A percentile compares a stretch with the other conserved stretches of the same genome.
These are phyloP conservation scores for Stramonita haemastoma DNA, from an alignment of 2,888 invertebrate species.

Conservation along the genomic window DNA sequence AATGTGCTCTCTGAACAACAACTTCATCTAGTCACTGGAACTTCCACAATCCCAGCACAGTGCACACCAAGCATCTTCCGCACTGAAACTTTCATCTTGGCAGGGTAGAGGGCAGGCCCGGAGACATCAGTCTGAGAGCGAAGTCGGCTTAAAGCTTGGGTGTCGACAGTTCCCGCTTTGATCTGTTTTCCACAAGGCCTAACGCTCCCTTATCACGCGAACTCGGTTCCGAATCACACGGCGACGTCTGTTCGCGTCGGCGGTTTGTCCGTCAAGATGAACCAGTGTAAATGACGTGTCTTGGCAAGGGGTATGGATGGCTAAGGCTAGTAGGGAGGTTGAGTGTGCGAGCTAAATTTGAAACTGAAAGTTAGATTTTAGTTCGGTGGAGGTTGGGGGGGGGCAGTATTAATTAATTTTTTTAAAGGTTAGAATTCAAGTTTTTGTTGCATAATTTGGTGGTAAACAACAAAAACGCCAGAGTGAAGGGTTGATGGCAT, in stretches of 20 bases:
- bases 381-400: background rate
- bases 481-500: too few species aligned
- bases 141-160: background rate
- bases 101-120: background rate
- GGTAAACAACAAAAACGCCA: too few species aligned
- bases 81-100: slow-evolving; percentile 1
- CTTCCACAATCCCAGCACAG: background rate
- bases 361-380: background rate
- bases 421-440: background rate
- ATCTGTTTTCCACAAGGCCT: background rate
- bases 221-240: background rate
- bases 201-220: slow-evolving; percentile 30
- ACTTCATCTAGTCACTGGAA: background rate
- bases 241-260: slow-evolving; percentile 11
- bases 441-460: background rate
- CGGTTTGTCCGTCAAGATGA: slow-evolving; percentile 22
- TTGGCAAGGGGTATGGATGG: background rate
- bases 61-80: background rate
- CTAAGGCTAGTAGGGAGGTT: background rate
- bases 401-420: background rate
- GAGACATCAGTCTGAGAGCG: background rate
- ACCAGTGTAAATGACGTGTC: background rate
- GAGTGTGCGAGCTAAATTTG: background rate
- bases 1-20: background rate
- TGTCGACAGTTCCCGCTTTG: background rate